A percentile compares a stretch with the other conserved stretches of the same genome.
These are phyloP conservation scores for Aspiorhynchus laticeps DNA, from an alignment of 2,113 vertebrate genomes.

Conservation along the genomic window DNA sequence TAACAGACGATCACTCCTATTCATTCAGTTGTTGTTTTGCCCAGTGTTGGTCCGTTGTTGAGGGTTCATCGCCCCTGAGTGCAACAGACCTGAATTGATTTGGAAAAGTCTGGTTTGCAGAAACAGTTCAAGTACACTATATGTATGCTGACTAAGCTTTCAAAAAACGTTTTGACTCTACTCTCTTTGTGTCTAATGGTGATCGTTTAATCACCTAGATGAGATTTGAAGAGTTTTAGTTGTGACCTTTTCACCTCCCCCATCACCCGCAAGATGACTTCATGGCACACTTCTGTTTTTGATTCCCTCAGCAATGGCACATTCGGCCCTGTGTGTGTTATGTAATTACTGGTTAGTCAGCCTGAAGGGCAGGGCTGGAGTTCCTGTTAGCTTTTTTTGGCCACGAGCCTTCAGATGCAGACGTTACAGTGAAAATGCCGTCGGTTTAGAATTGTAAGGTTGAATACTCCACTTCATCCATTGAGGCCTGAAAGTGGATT, in stretches of 20 bases:
- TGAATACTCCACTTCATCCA: background rate
- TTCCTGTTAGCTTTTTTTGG: slow-evolving; percentile 20
- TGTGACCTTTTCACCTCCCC: background rate
- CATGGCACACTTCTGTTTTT: background rate
- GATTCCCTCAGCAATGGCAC: background rate
- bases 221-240: slow-evolving; percentile 1
- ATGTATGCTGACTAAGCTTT: background rate
- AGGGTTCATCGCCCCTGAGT: background rate
- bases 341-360: background rate
- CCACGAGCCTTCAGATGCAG: background rate
- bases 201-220: background rate
- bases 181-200: background rate
- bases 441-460: background rate
- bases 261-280: background rate
- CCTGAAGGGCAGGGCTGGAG: background rate
- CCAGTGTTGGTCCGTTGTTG: slow-evolving; percentile 17
- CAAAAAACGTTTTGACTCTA: background rate
- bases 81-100: slow-evolving; percentile 23
- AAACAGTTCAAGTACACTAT: background rate
- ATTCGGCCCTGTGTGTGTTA: background rate
- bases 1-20: background rate
- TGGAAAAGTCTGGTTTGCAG: background rate
- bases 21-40: background rate
- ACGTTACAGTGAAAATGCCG: background rate
- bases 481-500: slow-evolving; percentile 4